Evolutionary conservation across 2,113 vertebrate genomes (phyloP).

Genomic region (Hippotragus niger): DNA sequence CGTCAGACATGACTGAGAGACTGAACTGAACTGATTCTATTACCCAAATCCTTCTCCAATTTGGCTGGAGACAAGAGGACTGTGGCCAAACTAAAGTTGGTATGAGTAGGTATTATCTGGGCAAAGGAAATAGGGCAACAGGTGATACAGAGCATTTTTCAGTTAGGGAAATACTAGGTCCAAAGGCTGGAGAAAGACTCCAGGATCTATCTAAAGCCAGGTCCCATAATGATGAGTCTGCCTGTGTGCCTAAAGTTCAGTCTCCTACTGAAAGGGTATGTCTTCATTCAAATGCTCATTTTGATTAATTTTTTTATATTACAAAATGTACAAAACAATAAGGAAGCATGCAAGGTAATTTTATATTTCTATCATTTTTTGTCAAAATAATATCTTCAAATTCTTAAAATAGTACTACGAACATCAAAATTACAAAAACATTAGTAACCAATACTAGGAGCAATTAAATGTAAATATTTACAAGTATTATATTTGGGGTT

Average conservation of each 20-base stretch:
- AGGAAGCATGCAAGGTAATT: not conserved
- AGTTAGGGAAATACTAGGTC: not conserved
- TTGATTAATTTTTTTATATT: not conserved
- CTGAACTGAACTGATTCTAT: not conserved
- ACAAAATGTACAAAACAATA: not conserved
- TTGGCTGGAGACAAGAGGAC: not conserved
- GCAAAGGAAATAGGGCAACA: not conserved
- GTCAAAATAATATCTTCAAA: not conserved
- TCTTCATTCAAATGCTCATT: not conserved
- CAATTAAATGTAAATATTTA: constrained; percentile 15
- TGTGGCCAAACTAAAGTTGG: not conserved
- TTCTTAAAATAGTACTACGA: not conserved
- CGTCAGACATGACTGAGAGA: not conserved
- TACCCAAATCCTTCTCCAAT: not conserved
- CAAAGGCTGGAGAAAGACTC: not conserved
- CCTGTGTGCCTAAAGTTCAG: not conserved
- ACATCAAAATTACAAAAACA: constrained; percentile 1
- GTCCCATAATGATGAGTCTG: not conserved
- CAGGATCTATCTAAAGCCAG: not conserved
- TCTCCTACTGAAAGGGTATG: not conserved
- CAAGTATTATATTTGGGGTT: not conserved
- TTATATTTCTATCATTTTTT: not conserved
- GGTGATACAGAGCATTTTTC: not conserved
- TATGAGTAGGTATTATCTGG: not conserved
- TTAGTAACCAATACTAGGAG: not conserved